A percentile compares a stretch with the other conserved stretches of the same genome.
phyloP scores from a whole-genome alignment of 2,797 vertebrate genomes.

The Ptychadena robeensis region DNA sequence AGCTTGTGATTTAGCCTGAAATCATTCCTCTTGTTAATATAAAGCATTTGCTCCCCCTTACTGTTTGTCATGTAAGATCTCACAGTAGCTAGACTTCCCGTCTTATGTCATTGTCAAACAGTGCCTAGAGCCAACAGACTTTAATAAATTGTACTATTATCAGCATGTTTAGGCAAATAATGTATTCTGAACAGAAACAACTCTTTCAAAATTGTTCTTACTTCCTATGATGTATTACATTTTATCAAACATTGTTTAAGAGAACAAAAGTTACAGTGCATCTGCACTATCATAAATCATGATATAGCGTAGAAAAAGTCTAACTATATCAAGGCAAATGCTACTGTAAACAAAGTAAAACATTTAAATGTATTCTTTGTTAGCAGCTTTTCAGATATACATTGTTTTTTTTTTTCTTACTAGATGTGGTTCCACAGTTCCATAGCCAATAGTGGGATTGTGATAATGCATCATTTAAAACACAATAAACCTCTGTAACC shows the following conservation, averaged over 20 bases:
- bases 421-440: too few species aligned
- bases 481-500: too few species aligned
- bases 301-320: too few species aligned
- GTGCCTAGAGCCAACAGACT: conserved; percentile 18
- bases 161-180: conserved; percentile 10
- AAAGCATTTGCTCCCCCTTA: conserved; percentile 6
- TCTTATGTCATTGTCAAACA: conserved; percentile 29
- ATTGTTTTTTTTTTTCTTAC: too few species aligned
- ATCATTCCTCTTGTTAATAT: conserved; percentile 35
- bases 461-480: too few species aligned
- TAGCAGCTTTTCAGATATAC: too few species aligned
- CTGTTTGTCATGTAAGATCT: conserved; percentile 19
- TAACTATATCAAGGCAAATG: too few species aligned
- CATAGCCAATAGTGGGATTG: too few species aligned
- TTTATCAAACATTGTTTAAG: background rate
- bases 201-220: background rate
- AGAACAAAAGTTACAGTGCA: background rate
- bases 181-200: background rate
- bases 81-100: background rate
- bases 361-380: background rate
- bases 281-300: background rate
- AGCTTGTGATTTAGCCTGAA: conserved; percentile 33
- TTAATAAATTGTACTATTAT: conserved; percentile 19
- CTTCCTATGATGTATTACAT: background rate
- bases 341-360: background rate